Conservation (phyloP, 2,797 vertebrate genomes). For the Adrianichthys oophorus region DNA sequence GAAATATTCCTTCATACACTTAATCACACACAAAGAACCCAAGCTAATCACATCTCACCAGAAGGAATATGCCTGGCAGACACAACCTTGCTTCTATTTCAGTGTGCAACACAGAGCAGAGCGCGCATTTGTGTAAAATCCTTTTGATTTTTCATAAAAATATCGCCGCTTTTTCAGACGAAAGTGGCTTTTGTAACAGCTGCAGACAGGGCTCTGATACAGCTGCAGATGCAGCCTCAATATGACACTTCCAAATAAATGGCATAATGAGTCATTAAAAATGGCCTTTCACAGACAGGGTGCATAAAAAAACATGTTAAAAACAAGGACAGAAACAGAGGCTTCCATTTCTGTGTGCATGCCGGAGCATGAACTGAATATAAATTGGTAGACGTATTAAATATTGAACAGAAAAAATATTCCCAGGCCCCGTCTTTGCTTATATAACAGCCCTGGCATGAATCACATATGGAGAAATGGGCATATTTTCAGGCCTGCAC, state of each 20-base stretch:
- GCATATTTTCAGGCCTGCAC: conserved; percentile 51
- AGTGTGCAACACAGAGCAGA: conserved; percentile 40
- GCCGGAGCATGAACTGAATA: conserved; percentile 61
- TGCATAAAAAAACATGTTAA: conserved; percentile 44
- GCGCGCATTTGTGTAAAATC: conserved; percentile 22
- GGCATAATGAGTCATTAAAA: conserved; percentile 68
- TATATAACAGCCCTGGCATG: conserved; percentile 70
- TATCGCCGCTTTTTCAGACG: conserved; percentile 26
- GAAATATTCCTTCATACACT: conserved; percentile 25
- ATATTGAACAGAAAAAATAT: conserved; percentile 77
- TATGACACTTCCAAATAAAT: conserved; percentile 54
- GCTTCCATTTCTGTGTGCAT: conserved; percentile 39
- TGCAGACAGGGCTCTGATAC: conserved; percentile 27
- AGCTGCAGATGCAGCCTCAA: conserved; percentile 39
- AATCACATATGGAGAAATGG: conserved; percentile 51
- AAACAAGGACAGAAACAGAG: conserved; percentile 58
- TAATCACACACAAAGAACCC: conserved; percentile 26
- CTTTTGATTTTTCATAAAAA: conserved; percentile 41
- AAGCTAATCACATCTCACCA: conserved; percentile 67
- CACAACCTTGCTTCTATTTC: conserved; percentile 55
- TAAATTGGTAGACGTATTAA: conserved; percentile 73
- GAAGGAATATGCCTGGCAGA: conserved; percentile 64
- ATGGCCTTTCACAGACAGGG: conserved; percentile 51
- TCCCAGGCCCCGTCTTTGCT: conserved; percentile 62
- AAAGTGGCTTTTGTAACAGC: conserved; percentile 43